phyloP scores from a whole-genome alignment of 2,888 invertebrate species.

The Dynastes grantii region DNA sequence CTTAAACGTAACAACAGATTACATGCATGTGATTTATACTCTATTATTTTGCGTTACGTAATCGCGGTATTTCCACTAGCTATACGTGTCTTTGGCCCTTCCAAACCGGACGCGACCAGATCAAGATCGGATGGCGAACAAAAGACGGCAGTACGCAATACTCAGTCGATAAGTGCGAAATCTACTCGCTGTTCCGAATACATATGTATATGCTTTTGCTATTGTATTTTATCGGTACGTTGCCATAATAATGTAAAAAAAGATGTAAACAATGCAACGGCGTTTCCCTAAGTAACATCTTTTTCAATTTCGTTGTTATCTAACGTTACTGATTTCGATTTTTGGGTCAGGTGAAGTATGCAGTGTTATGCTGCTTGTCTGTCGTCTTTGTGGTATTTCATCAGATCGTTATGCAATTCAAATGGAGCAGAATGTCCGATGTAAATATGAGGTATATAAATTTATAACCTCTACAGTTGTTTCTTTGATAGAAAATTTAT shows the following conservation, averaged over 20 bases:
- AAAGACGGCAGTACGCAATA: conserved; percentile 23
- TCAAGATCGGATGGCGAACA: conserved; percentile 24
- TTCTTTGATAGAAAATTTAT: neutral
- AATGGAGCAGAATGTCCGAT: neutral
- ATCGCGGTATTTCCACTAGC: neutral
- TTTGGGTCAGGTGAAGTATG: conserved; percentile 10
- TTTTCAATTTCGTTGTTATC: neutral
- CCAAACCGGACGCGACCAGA: conserved; percentile 13
- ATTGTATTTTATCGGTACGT: neutral
- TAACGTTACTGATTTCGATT: neutral
- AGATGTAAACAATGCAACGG: neutral
- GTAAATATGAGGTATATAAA: neutral
- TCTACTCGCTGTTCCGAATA: neutral
- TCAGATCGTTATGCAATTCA: conserved; percentile 12
- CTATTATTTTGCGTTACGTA: conserved; percentile 1
- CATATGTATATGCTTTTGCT: neutral
- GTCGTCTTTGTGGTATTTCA: neutral
- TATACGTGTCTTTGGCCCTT: neutral
- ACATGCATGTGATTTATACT: neutral
- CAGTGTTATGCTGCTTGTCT: neutral
- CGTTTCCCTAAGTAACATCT: neutral
- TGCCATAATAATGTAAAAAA: conserved; percentile 4
- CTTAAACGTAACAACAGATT: neutral
- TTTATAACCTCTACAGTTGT: neutral
- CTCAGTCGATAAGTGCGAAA: neutral